Evolutionary conservation across 2,888 invertebrate species (phyloP), one percentile per base, ranked within the genome.

Genomic region (Prosapia bicincta): DNA sequence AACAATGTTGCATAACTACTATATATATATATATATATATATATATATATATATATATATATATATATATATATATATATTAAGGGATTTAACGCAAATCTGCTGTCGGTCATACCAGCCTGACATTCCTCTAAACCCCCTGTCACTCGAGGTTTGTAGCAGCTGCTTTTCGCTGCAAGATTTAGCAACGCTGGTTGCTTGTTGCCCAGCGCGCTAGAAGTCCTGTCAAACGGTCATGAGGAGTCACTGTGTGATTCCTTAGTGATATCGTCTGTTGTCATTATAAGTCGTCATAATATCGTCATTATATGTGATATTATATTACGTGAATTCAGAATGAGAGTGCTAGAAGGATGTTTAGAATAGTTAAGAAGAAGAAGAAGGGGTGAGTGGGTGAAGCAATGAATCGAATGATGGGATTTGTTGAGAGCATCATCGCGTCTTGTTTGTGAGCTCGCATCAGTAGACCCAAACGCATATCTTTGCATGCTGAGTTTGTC

Each of bases 381-480:
- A n/a, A n/a, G n/a, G n/a, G n/a, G n/a, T n/a, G n/a, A n/a, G n/a
- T 71, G 71, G 65, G 71, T 71, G 54, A 71, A 65, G 66, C 66
- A 54, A 26, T 71, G 71, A 65, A 71, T 71, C 54, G 20, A 65
- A 71, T 65, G 71, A n/a, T n/a, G n/a, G n/a, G 66, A 71, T 65
- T n/a, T 65, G 15, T 38, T 38, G 7, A 2, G 38, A 38, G 38
- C 38, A 38, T 38, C 38, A 38, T 38, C 38, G 15, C 38, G 38
- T 38, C 38, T 38, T 38, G 15, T 38, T 38, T 38, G 38, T 38
- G 38, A 38, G 38, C 38, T 38, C 9, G 38, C 38, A 38, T 38
- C 38, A 38, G 6, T 13, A 38, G 38, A 66, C 66, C 66, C 66
- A 66, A 66, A 26, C 15, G 10, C 66, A 20, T 66, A 66, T 66